Percentiles rank a stretch among this genome's conserved stretches.
phyloP scores from a whole-genome alignment of 2,113 vertebrate genomes.

The Rhea americana region DNA sequence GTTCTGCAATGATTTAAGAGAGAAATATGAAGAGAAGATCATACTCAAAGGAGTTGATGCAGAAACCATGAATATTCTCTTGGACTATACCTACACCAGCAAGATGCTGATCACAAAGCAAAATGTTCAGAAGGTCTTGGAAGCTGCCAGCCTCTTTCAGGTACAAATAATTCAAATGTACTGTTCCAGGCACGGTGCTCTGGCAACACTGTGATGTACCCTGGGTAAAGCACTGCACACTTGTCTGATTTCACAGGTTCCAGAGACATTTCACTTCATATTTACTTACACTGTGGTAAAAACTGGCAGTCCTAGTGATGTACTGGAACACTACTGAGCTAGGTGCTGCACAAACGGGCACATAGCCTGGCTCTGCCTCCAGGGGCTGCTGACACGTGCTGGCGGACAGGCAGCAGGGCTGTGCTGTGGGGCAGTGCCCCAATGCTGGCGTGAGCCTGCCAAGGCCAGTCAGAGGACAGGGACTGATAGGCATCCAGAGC shows the following conservation, averaged over 20 bases:
- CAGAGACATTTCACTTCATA: neutral
- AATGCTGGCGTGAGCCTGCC: neutral
- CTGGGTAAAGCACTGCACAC: neutral
- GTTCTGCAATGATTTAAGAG: slow-evolving; percentile 95
- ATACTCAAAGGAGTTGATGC: slow-evolving; percentile 91
- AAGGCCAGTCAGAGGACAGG: neutral
- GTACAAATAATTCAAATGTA: slow-evolving; percentile 69
- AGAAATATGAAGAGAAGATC: slow-evolving; percentile 90
- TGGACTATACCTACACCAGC: slow-evolving; percentile 97
- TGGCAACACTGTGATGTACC: neutral
- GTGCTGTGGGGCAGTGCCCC: neutral
- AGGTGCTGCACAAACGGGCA: neutral
- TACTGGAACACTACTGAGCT: neutral
- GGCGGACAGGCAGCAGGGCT: neutral
- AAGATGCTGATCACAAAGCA: slow-evolving; percentile 89
- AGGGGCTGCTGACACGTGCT: neutral
- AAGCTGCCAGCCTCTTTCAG: slow-evolving; percentile 96
- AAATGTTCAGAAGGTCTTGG: slow-evolving; percentile 91
- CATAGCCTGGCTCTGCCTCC: neutral
- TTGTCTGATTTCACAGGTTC: neutral
- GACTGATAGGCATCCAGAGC: neutral
- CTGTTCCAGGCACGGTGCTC: neutral
- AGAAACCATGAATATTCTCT: slow-evolving; percentile 87
- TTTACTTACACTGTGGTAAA: neutral
- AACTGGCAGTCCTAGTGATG: neutral